Evolutionary conservation across 2,113 vertebrate genomes (phyloP), one percentile per base, ranked within the genome.

Genomic region (Nyctereutes procyonoides): DNA sequence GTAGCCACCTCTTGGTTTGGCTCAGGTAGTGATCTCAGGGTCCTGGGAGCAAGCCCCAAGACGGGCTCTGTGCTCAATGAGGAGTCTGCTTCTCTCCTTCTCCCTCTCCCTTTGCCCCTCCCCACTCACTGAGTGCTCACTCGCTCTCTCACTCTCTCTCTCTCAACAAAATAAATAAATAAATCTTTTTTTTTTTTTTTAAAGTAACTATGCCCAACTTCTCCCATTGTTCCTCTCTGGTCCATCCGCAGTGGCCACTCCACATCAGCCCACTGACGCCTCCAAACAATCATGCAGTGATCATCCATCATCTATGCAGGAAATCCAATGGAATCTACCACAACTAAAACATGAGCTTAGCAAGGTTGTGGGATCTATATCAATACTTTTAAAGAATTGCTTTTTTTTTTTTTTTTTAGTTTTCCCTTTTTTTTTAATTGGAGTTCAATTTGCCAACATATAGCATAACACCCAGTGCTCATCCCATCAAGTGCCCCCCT

Each of bases 301-400:
- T 16, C 3, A 1, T 10, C 22, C 1, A 2, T 28, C 3, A 1
- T 10, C 22, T 1, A 2, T 19, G 32, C 13, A 16, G 82, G 80
- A 81, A 92, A 91, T 55, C 62, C 55, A 91, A 2, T 10, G 55
- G 38, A 79, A 67, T 24, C 60, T 38, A n/a, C 10, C 1, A 71
- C n/a, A 73, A 53, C 22, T 56, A 14, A 83, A 83, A 53, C 5
- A 8, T 28, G 71, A 88, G 22, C 30, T 56, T 65, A 48, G n/a
- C n/a, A 56, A 79, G 56, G 48, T 15, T 56, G 13, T 1, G 0
- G n/a, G 55, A 30, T 89, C n/a, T 8, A 69, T 53, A 43, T 43
- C 62, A 80, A 55, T 19, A 55, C 62, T 14, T 71, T 43, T 9
- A 48, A 73, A 87, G 38, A 73, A 79, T 14, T 8, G 8, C 43